These are phyloP conservation scores for Amphibalanus amphitrite DNA, from an alignment of 1,140 invertebrate species.

Conservation along the genomic window DNA sequence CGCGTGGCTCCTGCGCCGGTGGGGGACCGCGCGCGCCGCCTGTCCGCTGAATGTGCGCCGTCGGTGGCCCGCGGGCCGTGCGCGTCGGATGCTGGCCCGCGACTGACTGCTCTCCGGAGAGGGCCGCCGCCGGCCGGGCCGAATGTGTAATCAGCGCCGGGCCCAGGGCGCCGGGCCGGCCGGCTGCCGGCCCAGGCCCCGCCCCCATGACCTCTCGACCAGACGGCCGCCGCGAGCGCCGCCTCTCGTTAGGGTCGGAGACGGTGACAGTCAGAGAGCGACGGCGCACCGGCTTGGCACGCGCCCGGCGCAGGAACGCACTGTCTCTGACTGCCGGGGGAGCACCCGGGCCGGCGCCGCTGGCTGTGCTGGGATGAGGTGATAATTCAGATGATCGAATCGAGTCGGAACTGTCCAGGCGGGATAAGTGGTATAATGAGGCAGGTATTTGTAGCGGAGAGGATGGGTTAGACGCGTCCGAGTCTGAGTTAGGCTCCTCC, in stretches of 20 bases:
- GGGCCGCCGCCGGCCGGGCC: too few species aligned
- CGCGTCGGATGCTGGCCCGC: neutral
- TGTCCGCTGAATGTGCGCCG: neutral
- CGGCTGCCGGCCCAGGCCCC: neutral
- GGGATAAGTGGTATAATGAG: neutral
- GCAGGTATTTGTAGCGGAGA: neutral
- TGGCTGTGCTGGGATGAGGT: too few species aligned
- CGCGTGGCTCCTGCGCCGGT: too few species aligned
- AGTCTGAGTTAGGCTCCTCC: neutral
- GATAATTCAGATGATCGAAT: too few species aligned
- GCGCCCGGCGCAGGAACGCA: neutral
- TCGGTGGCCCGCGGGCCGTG: neutral
- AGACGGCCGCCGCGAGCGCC: too few species aligned
- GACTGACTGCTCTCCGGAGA: neutral
- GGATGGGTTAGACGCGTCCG: neutral
- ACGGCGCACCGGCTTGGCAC: neutral
- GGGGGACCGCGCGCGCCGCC: too few species aligned
- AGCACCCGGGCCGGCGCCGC: too few species aligned
- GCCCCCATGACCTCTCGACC: neutral
- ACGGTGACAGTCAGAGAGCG: neutral
- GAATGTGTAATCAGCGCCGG: neutral
- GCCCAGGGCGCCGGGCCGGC: too few species aligned
- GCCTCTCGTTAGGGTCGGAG: neutral
- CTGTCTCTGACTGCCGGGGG: neutral
- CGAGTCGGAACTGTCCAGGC: neutral